Percentiles rank a stretch among this genome's conserved stretches.
phyloP scores from a whole-genome alignment of 2,888 invertebrate genomes.

The Sisyra nigra region DNA sequence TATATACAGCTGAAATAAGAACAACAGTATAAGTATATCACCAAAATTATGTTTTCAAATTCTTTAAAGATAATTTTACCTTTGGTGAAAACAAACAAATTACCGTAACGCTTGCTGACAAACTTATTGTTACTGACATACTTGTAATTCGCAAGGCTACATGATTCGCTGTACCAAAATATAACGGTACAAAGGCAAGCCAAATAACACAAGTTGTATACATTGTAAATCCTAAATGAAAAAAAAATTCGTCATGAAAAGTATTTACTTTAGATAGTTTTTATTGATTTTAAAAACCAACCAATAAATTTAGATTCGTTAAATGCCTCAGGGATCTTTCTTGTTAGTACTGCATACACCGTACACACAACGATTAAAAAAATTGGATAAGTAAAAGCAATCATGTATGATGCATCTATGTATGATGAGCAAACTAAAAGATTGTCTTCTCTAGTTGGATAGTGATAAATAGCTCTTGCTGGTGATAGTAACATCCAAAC shows the following conservation, averaged over 20 bases:
- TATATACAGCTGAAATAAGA: constrained; percentile 55
- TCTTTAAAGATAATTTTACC: constrained; percentile 32
- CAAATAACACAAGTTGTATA: constrained; percentile 97
- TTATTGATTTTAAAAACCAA: constrained; percentile 23
- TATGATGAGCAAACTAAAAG: constrained; percentile 84
- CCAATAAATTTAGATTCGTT: constrained; percentile 97
- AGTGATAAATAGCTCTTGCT: constrained; percentile 76
- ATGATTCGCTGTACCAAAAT: constrained; percentile 90
- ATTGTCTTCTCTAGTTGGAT: constrained; percentile 84
- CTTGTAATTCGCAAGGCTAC: constrained; percentile 84
- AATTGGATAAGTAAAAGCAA: constrained; percentile 87
- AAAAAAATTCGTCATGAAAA: constrained; percentile 6
- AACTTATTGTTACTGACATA: constrained; percentile 89
- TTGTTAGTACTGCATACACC: constrained; percentile 84
- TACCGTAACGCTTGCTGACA: constrained; percentile 86
- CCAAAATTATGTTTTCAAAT: background rate
- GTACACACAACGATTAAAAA: constrained; percentile 84
- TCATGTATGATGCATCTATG: constrained; percentile 85
- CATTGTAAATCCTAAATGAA: constrained; percentile 79
- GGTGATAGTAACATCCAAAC: constrained; percentile 89
- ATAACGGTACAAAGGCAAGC: constrained; percentile 94
- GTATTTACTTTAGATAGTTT: background rate
- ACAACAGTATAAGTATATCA: background rate
- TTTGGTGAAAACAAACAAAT: constrained; percentile 90
- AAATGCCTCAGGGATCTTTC: constrained; percentile 97